phyloP scores from a whole-genome alignment of 2,113 vertebrate genomes.

The Oreotragus oreotragus region DNA sequence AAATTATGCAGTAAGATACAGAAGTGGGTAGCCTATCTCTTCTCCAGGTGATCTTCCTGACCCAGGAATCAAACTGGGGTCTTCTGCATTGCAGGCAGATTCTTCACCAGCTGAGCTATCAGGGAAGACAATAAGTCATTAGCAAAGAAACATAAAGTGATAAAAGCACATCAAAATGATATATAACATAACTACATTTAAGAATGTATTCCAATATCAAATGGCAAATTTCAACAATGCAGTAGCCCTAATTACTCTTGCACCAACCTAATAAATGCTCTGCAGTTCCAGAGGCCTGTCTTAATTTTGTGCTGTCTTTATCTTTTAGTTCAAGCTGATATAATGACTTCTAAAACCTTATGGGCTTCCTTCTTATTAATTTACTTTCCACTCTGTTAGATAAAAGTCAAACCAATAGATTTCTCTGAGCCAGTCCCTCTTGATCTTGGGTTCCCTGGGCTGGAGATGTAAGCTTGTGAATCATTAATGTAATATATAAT shows the following conservation, averaged over 20 bases:
- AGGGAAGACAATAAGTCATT: neutral
- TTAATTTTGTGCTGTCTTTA: neutral
- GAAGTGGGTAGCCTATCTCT: neutral
- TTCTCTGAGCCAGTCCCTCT: neutral
- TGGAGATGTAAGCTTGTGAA: neutral
- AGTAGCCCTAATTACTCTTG: neutral
- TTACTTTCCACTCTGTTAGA: neutral
- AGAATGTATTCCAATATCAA: neutral
- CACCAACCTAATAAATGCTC: neutral
- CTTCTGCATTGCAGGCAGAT: neutral
- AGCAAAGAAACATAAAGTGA: neutral
- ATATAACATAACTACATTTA: neutral
- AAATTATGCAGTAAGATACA: neutral
- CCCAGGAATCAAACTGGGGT: neutral
- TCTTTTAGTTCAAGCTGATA: neutral
- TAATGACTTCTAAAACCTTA: neutral
- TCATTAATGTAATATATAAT: neutral
- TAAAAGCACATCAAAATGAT: neutral
- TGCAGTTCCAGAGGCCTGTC: neutral
- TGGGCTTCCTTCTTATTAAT: neutral
- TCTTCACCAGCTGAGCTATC: neutral
- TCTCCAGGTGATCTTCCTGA: accelerated
- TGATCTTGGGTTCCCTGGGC: neutral
- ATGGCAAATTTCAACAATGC: neutral
- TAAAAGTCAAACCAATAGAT: neutral